Conservation (phyloP, 2,797 vertebrate genomes). For the Melanogrammus aeglefinus region DNA sequence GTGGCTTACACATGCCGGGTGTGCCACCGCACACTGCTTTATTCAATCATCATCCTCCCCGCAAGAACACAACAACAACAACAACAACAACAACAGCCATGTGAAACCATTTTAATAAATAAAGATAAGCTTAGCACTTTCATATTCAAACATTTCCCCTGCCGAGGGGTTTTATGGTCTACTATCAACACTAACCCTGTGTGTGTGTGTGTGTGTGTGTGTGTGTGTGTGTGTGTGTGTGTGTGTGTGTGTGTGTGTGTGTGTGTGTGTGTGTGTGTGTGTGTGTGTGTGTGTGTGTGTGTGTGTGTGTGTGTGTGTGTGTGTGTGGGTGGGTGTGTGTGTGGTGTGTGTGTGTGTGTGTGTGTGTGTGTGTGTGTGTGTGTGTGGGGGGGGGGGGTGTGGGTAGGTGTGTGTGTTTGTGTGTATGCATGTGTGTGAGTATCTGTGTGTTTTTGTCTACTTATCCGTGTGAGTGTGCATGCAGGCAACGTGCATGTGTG, state of each 20-base stretch:
- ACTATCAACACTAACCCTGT: conserved; percentile 61
- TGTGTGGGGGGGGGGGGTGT: no score
- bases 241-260: no score
- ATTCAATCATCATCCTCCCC: conserved; percentile 8
- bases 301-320: no score
- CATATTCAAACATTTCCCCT: not conserved
- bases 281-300: no score
- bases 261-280: no score
- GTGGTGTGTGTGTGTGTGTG: no score
- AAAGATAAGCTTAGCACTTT: not conserved
- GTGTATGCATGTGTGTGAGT: not conserved
- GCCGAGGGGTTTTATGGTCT: conserved; percentile 49
- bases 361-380: not conserved
- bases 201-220: not conserved
- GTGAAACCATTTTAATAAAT: not conserved
- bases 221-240: no score
- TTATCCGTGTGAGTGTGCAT: conserved; percentile 19
- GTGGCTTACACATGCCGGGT: conserved; percentile 55
- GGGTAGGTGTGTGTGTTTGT: not conserved
- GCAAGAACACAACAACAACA: not conserved
- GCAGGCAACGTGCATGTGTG: conserved; percentile 2
- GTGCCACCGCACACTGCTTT: conserved; percentile 62
- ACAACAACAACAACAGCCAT: not conserved
- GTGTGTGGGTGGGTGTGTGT: no score
- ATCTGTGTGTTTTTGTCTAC: conserved; percentile 23